Conservation (phyloP, 2,113 vertebrate genomes). For the Arvicanthis niloticus region DNA sequence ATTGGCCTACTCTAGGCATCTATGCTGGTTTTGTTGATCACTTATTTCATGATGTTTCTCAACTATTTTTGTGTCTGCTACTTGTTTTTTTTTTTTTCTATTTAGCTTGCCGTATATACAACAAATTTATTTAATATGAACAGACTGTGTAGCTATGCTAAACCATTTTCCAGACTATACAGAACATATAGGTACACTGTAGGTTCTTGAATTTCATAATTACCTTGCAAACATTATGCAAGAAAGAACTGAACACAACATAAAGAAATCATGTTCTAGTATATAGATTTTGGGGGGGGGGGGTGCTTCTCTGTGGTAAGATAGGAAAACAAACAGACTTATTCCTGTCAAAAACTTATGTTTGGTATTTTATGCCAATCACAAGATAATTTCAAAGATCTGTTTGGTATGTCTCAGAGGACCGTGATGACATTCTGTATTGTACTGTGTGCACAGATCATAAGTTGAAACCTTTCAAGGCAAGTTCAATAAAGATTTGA, state of each 20-base stretch:
- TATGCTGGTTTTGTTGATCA: background rate
- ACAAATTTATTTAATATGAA: background rate
- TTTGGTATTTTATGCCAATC: background rate
- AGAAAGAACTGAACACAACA: background rate
- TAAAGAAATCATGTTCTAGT: background rate
- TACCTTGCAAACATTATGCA: background rate
- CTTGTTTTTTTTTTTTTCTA: background rate
- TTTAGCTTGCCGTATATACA: background rate
- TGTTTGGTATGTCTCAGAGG: background rate
- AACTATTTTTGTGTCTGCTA: background rate
- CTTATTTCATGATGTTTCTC: background rate
- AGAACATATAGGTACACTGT: background rate
- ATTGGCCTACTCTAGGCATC: background rate
- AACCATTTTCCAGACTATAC: background rate
- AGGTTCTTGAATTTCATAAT: background rate
- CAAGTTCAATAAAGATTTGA: background rate
- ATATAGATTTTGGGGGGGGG: background rate
- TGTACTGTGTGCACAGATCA: accelerated
- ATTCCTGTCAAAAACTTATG: background rate
- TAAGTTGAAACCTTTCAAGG: background rate
- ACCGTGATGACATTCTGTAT: background rate
- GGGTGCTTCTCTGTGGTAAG: background rate
- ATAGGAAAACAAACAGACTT: background rate
- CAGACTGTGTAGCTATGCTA: too few species aligned
- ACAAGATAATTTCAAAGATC: background rate